Percentiles rank a stretch among this genome's conserved stretches.
These are phyloP conservation scores for Scaptodrosophila latifasciaeformis DNA, from an alignment of 2,888 invertebrate species.

Conservation along the genomic window DNA sequence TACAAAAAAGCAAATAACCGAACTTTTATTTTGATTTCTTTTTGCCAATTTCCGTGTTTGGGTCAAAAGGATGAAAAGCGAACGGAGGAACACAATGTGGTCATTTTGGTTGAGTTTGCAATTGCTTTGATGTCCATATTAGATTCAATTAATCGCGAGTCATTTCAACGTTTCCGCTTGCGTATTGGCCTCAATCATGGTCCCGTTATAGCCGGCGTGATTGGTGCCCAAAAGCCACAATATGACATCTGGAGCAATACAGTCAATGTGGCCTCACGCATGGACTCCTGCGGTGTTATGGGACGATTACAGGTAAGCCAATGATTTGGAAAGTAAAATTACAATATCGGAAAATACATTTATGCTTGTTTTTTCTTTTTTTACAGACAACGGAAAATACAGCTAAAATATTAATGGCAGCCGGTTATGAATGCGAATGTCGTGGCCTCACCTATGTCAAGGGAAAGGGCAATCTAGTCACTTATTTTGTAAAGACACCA, in stretches of 20 bases:
- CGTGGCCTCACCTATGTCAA: slow-evolving; percentile 95
- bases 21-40: slow-evolving; percentile 17
- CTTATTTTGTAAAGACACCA: slow-evolving; percentile 93
- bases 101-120: slow-evolving; percentile 95
- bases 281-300: slow-evolving; percentile 97
- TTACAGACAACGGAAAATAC: slow-evolving; percentile 89
- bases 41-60: neutral
- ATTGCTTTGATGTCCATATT: slow-evolving; percentile 92
- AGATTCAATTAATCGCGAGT: slow-evolving; percentile 96
- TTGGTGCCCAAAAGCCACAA: slow-evolving; percentile 97
- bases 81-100: slow-evolving; percentile 90
- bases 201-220: slow-evolving; percentile 94
- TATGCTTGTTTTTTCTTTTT: too few species aligned
- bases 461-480: slow-evolving; percentile 92
- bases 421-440: slow-evolving; percentile 91
- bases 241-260: slow-evolving; percentile 99
- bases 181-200: slow-evolving; percentile 82
- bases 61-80: slow-evolving; percentile 81
- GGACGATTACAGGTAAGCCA: slow-evolving; percentile 85
- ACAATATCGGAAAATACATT: neutral
- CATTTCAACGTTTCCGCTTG: slow-evolving; percentile 96
- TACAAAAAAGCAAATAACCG: slow-evolving; percentile 33
- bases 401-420: slow-evolving; percentile 87
- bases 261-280: slow-evolving; percentile 96
- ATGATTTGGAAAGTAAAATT: neutral